phyloP scores from a whole-genome alignment of 2,113 vertebrate species.

The Chionodraco myersi region DNA sequence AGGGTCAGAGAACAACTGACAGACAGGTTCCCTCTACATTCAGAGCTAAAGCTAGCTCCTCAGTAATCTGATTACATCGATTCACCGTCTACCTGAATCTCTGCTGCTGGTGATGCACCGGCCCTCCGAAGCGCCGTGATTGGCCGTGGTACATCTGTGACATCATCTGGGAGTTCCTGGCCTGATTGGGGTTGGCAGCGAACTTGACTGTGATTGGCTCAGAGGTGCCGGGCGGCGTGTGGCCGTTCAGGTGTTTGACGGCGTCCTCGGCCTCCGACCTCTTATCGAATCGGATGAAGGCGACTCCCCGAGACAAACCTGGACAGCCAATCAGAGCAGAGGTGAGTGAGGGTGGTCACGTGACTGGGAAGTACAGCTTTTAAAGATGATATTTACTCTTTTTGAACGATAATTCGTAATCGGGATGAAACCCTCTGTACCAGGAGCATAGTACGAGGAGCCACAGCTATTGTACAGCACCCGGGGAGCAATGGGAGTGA shows the following conservation, averaged over 20 bases:
- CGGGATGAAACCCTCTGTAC: too few relatives aligned
- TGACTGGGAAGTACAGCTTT: too few relatives aligned
- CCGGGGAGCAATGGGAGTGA: too few relatives aligned
- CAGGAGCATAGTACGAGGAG: too few relatives aligned
- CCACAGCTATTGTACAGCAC: too few relatives aligned
- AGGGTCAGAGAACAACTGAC: too few relatives aligned
- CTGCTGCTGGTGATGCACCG: slow-evolving; percentile 97
- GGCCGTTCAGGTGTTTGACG: slow-evolving; percentile 95
- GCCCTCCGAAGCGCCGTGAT: slow-evolving; percentile 94
- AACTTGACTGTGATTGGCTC: slow-evolving; percentile 98
- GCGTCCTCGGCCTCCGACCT: slow-evolving; percentile 96
- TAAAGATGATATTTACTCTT: too few relatives aligned
- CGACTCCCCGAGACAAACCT: slow-evolving; percentile 96
- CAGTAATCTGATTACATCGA: too few relatives aligned
- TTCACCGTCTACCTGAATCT: slow-evolving; percentile 89
- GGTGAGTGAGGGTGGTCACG: too few relatives aligned
- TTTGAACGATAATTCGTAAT: too few relatives aligned
- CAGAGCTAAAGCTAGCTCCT: too few relatives aligned
- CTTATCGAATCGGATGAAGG: slow-evolving; percentile 98
- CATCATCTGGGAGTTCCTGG: slow-evolving; percentile 94
- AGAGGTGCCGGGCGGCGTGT: slow-evolving; percentile 92
- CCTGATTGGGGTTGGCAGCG: slow-evolving; percentile 97
- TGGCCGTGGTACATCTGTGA: slow-evolving; percentile 96
- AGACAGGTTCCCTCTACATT: too few relatives aligned
- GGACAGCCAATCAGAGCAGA: slow-evolving; percentile 1